These are phyloP conservation scores for Epinephelus malabaricus DNA, from an alignment of 2,797 vertebrate species.

Conservation along the genomic window DNA sequence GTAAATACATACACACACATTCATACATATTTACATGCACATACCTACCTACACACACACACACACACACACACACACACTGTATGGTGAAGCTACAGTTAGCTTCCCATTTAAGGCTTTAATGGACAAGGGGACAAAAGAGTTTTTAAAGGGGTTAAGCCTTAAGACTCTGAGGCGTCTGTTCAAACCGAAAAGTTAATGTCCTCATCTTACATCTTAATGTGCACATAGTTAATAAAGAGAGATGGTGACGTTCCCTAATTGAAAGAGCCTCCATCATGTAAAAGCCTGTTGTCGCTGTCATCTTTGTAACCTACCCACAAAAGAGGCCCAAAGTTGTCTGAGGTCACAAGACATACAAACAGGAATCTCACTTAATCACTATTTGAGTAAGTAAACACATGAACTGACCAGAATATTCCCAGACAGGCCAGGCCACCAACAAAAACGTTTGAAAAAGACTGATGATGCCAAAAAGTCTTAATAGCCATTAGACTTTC, in stretches of 20 bases:
- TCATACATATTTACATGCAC: too few species aligned
- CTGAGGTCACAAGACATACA: constrained; percentile 16
- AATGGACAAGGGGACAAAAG: too few species aligned
- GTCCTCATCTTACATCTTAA: neutral
- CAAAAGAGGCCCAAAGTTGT: constrained; percentile 5
- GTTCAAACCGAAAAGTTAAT: too few species aligned
- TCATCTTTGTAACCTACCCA: neutral
- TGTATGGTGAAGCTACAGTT: too few species aligned
- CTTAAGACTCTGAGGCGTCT: too few species aligned
- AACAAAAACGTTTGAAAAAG: neutral
- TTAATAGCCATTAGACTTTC: neutral
- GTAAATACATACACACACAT: too few species aligned
- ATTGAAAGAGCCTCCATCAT: neutral
- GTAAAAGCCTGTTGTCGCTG: neutral
- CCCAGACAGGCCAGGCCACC: neutral
- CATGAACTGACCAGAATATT: neutral
- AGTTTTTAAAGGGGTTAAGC: too few species aligned
- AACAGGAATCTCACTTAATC: constrained; percentile 11
- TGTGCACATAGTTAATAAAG: neutral
- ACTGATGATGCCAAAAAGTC: constrained; percentile 14
- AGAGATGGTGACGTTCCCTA: neutral
- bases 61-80: too few species aligned
- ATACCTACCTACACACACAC: too few species aligned
- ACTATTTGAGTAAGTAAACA: neutral
- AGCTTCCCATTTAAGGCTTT: too few species aligned